phyloP scores from a whole-genome alignment of 37 sponge, comb jelly and placozoan genomes.

The Diacarnus erythraeanus region DNA sequence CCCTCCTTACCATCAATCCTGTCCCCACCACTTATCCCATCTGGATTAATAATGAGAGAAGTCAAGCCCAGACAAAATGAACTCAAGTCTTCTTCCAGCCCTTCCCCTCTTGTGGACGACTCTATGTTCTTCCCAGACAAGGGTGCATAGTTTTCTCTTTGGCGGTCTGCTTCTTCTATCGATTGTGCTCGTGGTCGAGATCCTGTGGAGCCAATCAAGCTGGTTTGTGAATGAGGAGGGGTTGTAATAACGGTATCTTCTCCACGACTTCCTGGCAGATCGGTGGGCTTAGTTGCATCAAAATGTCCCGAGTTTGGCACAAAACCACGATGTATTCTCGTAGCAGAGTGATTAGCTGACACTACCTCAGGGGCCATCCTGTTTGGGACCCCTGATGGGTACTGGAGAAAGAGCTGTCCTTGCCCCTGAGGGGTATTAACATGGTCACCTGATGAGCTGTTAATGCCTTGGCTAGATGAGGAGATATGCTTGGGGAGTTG shows the following conservation, averaged over 20 bases:
- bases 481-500: not conserved
- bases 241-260: slow-evolving; percentile 47
- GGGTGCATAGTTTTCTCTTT: slow-evolving; percentile 38
- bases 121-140: not conserved
- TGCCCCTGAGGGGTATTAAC: not conserved
- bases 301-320: slow-evolving; percentile 1
- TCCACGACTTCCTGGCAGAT: slow-evolving; percentile 45
- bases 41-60: not conserved
- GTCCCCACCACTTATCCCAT: too few species aligned
- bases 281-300: slow-evolving; percentile 39
- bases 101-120: not conserved
- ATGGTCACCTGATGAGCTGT: not conserved
- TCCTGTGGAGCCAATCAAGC: not conserved
- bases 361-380: not conserved
- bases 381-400: slow-evolving; percentile 6
- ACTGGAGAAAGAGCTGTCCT: not conserved
- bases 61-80: slow-evolving; percentile 32
- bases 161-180: slow-evolving; percentile 43
- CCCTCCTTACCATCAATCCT: not conserved
- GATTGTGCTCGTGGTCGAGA: slow-evolving; percentile 19
- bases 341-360: not conserved
- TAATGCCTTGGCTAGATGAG: not conserved
- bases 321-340: not conserved
- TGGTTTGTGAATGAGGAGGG: slow-evolving; percentile 39
- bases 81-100: not conserved